Percentiles rank a stretch among this genome's conserved stretches.
Conservation (phyloP, 2,888 invertebrate genomes). For the Apodemia hepburni region DNA sequence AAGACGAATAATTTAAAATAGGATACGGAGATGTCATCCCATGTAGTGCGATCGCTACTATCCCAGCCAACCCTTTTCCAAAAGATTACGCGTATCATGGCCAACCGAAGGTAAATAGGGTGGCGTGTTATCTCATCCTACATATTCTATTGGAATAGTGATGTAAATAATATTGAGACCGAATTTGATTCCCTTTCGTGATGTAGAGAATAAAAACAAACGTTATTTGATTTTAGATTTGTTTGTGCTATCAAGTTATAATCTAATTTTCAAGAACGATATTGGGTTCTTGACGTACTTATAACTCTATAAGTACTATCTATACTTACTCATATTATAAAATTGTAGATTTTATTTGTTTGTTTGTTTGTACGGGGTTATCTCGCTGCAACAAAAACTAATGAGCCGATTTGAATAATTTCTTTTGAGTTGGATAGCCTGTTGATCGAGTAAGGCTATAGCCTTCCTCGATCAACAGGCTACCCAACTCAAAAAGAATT, state of each 20-base stretch:
- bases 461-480: too few species aligned
- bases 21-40: slow-evolving; percentile 29
- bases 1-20: slow-evolving; percentile 29
- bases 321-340: too few species aligned
- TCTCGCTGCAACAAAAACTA: too few species aligned
- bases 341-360: too few species aligned
- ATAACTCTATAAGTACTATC: too few species aligned
- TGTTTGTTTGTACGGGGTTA: too few species aligned
- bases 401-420: too few species aligned
- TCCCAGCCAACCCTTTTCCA: slow-evolving; percentile 54
- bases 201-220: slow-evolving; percentile 16
- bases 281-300: too few species aligned
- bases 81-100: slow-evolving; percentile 66
- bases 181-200: slow-evolving; percentile 44
- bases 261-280: too few species aligned
- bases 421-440: too few species aligned
- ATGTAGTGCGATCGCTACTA: slow-evolving; percentile 38
- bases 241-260: not conserved
- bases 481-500: too few species aligned
- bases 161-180: slow-evolving; percentile 63
- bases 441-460: too few species aligned
- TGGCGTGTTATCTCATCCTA: slow-evolving; percentile 44
- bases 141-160: slow-evolving; percentile 55
- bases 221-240: not conserved
- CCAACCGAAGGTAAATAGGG: slow-evolving; percentile 51